phyloP scores from a whole-genome alignment of 2,113 vertebrate genomes.

The Osmerus mordax region DNA sequence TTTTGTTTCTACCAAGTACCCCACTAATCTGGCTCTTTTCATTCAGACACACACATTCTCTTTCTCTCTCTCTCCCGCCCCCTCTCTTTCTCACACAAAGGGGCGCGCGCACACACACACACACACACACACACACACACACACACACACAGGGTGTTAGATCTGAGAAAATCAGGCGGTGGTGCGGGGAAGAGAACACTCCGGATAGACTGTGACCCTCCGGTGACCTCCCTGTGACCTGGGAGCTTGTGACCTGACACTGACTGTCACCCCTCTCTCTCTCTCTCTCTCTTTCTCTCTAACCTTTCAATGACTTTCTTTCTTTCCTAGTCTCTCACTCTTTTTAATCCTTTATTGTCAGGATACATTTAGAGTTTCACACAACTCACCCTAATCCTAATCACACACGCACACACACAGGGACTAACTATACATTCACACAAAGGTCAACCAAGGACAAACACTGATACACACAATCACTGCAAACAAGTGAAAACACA shows the following conservation, averaged over 20 bases:
- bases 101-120: too few relatives aligned
- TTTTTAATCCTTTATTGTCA: too few relatives aligned
- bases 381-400: not conserved
- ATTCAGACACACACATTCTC: not conserved
- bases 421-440: not conserved
- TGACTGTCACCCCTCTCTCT: too few relatives aligned
- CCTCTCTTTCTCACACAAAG: not conserved
- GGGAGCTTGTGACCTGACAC: constrained; percentile 36
- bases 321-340: too few relatives aligned
- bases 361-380: too few relatives aligned
- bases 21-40: not conserved
- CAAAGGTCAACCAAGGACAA: not conserved
- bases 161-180: constrained; percentile 46
- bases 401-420: constrained; percentile 8
- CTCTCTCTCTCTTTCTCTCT: too few relatives aligned
- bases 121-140: constrained; percentile 8
- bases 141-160: constrained; percentile 24
- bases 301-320: too few relatives aligned
- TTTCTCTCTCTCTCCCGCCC: not conserved
- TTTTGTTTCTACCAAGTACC: not conserved
- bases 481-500: constrained; percentile 8
- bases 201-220: constrained; percentile 46
- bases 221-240: constrained; percentile 50
- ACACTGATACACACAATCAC: not conserved
- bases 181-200: constrained; percentile 30